Evolutionary conservation across 2,888 invertebrate genomes (phyloP), one percentile per base, ranked within the genome.

Genomic region (Cistogaster globosa): DNA sequence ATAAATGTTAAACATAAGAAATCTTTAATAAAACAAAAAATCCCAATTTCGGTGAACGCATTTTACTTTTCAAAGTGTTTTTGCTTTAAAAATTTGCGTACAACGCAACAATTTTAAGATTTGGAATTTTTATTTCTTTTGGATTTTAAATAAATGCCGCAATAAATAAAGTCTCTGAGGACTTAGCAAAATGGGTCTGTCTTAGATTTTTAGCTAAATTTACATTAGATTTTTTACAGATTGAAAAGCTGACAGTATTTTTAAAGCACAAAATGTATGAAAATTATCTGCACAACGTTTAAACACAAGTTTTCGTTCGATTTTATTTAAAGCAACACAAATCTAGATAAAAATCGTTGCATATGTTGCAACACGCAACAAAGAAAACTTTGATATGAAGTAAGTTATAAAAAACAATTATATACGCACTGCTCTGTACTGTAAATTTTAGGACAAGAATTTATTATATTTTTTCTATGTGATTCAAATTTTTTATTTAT

Each of bases 341-440:
- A 53, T 68, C 26, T 11, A 63, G 83, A 86, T 86, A 57, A 76
- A 62, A 71, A 83, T 86, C 86, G 58, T 72, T 83, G 86, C 83
- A 86, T 86, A 67, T 86, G 83, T 83, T 86, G 86, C 86, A 80
- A 86, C 86, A 86, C 68, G 76, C 68, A 80, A 26, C 32, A 65
- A 32, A 20, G 62, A 55, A 14, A 55, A 53, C 7, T 1, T 48
- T 48, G 22, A 22, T 16, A 55, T 48, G n/a, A 3, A 48, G 48
- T 5, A 20, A 32, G 32, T 12, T 58, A 53, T 11, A 42, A 58
- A 22, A 67, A 65, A 62, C 60, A 38, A 65, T 58, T 53, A 63
- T 63, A 9, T 60, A 78, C 78, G 78, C 78, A 83, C 38, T 22
- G n/a, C 42, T 36, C 12, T 26, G 38, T 2, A 18, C 38, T 16